These are phyloP conservation scores for Erinaceus europaeus DNA, from an alignment of 2,113 vertebrate genomes.

Conservation along the genomic window DNA sequence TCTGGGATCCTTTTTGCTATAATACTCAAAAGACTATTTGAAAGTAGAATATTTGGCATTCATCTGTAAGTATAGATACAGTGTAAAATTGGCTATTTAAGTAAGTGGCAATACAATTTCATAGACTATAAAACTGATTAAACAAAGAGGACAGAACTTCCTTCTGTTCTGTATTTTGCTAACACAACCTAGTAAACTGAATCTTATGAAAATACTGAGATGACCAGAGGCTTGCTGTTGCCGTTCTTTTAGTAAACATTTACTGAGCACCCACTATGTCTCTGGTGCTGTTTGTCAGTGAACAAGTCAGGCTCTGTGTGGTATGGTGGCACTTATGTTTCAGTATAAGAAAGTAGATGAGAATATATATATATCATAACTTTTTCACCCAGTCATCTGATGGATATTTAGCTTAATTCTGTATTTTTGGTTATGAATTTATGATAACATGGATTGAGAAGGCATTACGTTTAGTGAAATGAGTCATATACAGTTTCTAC, in stretches of 20 bases:
- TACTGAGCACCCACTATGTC: neutral
- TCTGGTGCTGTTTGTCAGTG: neutral
- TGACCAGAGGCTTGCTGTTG: neutral
- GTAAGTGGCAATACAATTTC: neutral
- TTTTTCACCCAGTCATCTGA: too few relatives aligned
- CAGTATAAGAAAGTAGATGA: neutral
- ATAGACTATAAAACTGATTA: neutral
- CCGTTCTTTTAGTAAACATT: neutral
- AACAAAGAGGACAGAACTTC: neutral
- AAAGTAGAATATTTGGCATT: neutral
- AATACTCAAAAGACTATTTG: neutral
- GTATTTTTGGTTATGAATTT: too few relatives aligned
- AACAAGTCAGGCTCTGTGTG: neutral
- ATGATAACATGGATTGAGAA: neutral
- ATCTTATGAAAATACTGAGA: accelerated
- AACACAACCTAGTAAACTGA: neutral
- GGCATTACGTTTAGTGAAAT: neutral
- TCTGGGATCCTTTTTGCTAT: neutral
- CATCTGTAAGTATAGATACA: neutral
- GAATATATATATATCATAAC: too few relatives aligned
- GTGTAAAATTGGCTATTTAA: neutral
- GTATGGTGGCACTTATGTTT: neutral
- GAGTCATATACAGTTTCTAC: too few relatives aligned
- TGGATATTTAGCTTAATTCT: too few relatives aligned
- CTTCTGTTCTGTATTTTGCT: neutral